phyloP scores from a whole-genome alignment of 2,113 vertebrate species.

The Sinosuthora webbiana region DNA sequence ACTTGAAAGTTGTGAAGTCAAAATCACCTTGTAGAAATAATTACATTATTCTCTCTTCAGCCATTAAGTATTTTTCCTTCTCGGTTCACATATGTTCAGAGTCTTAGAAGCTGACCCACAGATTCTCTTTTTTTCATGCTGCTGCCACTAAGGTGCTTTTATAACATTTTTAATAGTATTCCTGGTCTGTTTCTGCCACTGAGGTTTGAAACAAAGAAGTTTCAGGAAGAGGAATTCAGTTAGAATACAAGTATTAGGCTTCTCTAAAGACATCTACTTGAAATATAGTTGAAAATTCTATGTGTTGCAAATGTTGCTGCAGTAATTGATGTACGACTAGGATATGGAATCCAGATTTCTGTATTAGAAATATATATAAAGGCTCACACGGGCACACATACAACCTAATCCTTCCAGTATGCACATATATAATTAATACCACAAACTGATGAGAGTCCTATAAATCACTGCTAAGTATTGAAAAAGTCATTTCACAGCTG shows the following conservation, averaged over 20 bases:
- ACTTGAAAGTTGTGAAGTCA: slow-evolving; percentile 51
- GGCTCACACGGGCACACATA: neutral
- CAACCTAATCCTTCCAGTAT: neutral
- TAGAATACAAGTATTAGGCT: slow-evolving; percentile 16
- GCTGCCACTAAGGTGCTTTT: slow-evolving; percentile 33
- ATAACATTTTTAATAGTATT: slow-evolving; percentile 25
- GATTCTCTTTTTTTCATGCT: neutral
- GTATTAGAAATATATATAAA: neutral
- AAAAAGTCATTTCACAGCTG: slow-evolving; percentile 17
- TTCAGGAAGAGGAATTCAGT: slow-evolving; percentile 11
- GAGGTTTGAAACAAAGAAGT: slow-evolving; percentile 35
- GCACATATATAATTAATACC: neutral
- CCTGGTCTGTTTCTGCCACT: slow-evolving; percentile 38
- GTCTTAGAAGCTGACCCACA: slow-evolving; percentile 37
- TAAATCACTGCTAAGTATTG: slow-evolving; percentile 27
- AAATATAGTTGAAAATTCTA: neutral
- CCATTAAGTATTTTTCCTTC: slow-evolving; percentile 52
- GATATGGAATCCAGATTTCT: neutral
- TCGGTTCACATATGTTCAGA: slow-evolving; percentile 50
- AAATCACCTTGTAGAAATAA: slow-evolving; percentile 66
- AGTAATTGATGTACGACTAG: neutral
- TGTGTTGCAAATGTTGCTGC: neutral
- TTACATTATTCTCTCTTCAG: slow-evolving; percentile 59
- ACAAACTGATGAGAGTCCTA: neutral
- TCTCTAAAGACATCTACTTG: slow-evolving; percentile 1